These are phyloP conservation scores for Solen grandis DNA, from an alignment of 1,140 invertebrate species.

Conservation along the genomic window DNA sequence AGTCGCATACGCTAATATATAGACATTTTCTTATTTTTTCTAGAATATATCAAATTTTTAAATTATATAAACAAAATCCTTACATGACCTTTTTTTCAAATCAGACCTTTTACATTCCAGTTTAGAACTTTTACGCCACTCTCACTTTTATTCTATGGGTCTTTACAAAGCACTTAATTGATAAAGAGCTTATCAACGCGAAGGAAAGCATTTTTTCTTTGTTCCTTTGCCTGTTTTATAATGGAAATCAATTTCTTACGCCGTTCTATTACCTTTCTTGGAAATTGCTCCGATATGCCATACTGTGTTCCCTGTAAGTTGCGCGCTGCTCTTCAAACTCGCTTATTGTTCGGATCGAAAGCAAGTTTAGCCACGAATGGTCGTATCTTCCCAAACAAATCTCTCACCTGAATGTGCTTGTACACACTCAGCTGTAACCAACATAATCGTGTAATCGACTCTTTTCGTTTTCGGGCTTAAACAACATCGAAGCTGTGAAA, in stretches of 20 bases:
- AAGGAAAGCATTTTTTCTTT: slow-evolving; percentile 3
- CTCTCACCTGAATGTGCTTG: no score
- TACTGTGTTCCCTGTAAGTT: not conserved
- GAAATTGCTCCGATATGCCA: slow-evolving; percentile 15
- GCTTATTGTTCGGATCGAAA: slow-evolving; percentile 10
- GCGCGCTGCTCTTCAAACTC: not conserved
- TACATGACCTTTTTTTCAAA: not conserved
- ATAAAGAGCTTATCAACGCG: slow-evolving; percentile 23
- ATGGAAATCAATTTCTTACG: slow-evolving; percentile 5
- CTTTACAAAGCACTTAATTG: not conserved
- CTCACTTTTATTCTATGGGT: slow-evolving; percentile 52
- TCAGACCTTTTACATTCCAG: slow-evolving; percentile 33
- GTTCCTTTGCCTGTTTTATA: slow-evolving; percentile 7
- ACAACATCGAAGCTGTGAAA: no score
- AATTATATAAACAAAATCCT: slow-evolving; percentile 9
- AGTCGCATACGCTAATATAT: no score
- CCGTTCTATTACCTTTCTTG: slow-evolving; percentile 8
- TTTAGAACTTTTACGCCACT: slow-evolving; percentile 10
- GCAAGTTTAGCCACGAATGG: slow-evolving; percentile 7
- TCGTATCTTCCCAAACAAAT: not conserved
- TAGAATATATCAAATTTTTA: slow-evolving; percentile 12
- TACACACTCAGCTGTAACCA: no score
- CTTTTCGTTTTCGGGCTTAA: no score
- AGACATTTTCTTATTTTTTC: no score
- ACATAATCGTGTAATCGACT: no score